These are phyloP conservation scores for Turritopsis dohrnii DNA, from an alignment of 30 jellyfish, hydroid and myxozoan species.

Conservation along the genomic window DNA sequence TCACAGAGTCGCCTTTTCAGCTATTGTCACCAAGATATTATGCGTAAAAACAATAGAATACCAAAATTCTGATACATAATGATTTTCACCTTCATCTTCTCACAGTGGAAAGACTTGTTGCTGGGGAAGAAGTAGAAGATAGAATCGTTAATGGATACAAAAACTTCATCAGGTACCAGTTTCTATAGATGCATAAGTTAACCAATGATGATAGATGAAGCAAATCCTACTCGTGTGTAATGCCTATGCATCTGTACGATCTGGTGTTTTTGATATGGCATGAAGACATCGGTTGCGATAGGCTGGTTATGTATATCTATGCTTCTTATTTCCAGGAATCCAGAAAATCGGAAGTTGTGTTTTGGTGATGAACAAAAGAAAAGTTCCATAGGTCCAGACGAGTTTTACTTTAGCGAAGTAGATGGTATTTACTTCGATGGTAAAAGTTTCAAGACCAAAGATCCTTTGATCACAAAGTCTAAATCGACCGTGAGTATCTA, in stretches of 20 bases:
- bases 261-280: neutral
- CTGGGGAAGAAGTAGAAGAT: constrained; percentile 34
- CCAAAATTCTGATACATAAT: no score
- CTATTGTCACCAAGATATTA: no score
- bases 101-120: constrained; percentile 47
- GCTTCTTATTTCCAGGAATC: neutral
- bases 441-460: neutral
- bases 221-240: neutral
- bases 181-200: neutral
- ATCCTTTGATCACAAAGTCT: neutral
- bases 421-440: neutral
- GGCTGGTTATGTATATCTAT: neutral
- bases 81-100: neutral
- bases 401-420: neutral
- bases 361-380: neutral
- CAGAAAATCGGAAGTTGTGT: neutral
- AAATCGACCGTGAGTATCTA: neutral
- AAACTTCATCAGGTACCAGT: constrained; percentile 9
- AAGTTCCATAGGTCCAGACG: neutral
- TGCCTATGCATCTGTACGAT: no score
- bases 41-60: neutral
- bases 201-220: neutral
- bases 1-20: neutral
- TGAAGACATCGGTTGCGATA: neutral
- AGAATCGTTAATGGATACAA: constrained; percentile 21